phyloP scores from a whole-genome alignment of 2,888 invertebrate genomes.

The Scaptomyza cyrtandrae region DNA sequence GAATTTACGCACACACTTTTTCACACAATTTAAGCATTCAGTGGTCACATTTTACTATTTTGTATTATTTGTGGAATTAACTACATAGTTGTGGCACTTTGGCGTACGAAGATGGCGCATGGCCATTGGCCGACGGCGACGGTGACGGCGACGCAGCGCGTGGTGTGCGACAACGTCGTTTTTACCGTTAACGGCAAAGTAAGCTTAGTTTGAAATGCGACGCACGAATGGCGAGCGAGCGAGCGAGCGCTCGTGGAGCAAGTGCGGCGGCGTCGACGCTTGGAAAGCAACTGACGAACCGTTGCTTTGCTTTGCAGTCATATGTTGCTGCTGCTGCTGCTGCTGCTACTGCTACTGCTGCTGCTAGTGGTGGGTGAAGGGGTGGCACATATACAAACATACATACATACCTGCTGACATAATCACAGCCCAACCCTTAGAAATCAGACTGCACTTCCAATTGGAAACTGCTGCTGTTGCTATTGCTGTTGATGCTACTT shows the following conservation, averaged over 20 bases:
- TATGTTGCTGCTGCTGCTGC: slow-evolving; percentile 35
- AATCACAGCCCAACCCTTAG: slow-evolving; percentile 81
- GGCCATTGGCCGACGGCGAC: slow-evolving; percentile 66
- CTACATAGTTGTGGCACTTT: slow-evolving; percentile 45
- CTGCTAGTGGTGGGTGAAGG: slow-evolving; percentile 44
- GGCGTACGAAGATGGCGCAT: slow-evolving; percentile 42
- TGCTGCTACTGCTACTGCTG: slow-evolving; percentile 10
- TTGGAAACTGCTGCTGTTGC: slow-evolving; percentile 63
- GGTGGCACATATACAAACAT: slow-evolving; percentile 33
- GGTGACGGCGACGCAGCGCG: slow-evolving; percentile 47
- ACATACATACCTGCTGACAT: slow-evolving; percentile 66
- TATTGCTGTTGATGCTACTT: slow-evolving; percentile 48
- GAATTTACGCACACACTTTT: slow-evolving; percentile 34
- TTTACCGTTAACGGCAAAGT: slow-evolving; percentile 35
- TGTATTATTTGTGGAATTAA: slow-evolving; percentile 16
- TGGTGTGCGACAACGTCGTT: slow-evolving; percentile 4
- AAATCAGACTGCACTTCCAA: slow-evolving; percentile 71
- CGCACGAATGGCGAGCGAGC: slow-evolving; percentile 58
- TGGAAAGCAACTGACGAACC: slow-evolving; percentile 75
- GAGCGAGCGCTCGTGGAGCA: slow-evolving; percentile 58
- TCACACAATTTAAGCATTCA: slow-evolving; percentile 28
- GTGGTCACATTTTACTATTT: slow-evolving; percentile 35
- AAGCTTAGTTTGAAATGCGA: slow-evolving; percentile 43
- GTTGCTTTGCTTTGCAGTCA: slow-evolving; percentile 44
- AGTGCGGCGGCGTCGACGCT: slow-evolving; percentile 75